These are phyloP conservation scores for Xestia ashworthii DNA, from an alignment of 2,888 invertebrate species.

Conservation along the genomic window DNA sequence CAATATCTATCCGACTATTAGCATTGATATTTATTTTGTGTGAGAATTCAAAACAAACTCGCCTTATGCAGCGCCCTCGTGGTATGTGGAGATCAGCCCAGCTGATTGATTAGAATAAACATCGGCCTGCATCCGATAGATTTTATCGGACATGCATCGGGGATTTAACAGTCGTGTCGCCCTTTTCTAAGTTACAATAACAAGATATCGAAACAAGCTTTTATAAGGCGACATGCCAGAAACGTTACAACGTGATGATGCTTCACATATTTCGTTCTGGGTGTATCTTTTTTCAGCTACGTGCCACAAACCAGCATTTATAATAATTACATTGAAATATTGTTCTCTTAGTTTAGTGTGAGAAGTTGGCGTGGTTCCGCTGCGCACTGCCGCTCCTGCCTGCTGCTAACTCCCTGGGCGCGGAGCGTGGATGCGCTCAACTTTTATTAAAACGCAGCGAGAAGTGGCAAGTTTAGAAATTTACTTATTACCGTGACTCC, in stretches of 20 bases:
- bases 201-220: constrained; percentile 24
- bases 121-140: constrained; percentile 41
- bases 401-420: constrained; percentile 67
- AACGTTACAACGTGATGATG: background rate
- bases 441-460: constrained; percentile 75
- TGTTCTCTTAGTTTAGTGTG: constrained; percentile 69
- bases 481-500: constrained; percentile 61
- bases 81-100: constrained; percentile 58
- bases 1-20: constrained; percentile 84
- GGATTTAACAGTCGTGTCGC: constrained; percentile 42
- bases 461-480: constrained; percentile 69
- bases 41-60: constrained; percentile 84
- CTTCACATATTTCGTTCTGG: background rate
- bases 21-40: constrained; percentile 85
- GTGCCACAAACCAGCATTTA: constrained; percentile 41
- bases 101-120: constrained; percentile 64
- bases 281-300: constrained; percentile 10
- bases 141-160: constrained; percentile 55
- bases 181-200: constrained; percentile 31
- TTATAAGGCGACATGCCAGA: background rate
- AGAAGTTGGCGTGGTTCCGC: constrained; percentile 68
- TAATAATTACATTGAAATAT: constrained; percentile 69
- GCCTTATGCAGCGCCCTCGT: constrained; percentile 58
- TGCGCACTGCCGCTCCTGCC: constrained; percentile 44
- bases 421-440: constrained; percentile 72